Evolutionary conservation across 2,113 vertebrate species (phyloP).

Genomic region (Prunella himalayana): DNA sequence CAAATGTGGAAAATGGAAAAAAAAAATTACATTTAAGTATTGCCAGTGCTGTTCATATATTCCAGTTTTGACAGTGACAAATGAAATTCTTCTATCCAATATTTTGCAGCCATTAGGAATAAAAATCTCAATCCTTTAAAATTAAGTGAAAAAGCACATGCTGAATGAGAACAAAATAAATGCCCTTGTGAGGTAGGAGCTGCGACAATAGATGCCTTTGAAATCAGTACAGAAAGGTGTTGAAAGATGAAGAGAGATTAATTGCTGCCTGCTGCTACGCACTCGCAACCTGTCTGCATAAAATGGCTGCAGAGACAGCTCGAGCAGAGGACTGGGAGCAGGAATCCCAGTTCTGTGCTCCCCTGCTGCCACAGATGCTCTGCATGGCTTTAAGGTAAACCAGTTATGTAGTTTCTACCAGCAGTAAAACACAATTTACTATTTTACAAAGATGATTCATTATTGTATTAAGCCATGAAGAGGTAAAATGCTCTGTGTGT

Average conservation of each 20-base stretch:
- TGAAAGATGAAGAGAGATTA: background rate
- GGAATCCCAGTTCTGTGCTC: background rate
- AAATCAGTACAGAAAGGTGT: background rate
- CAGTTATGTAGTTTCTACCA: background rate
- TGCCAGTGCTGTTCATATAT: background rate
- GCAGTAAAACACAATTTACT: background rate
- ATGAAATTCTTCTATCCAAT: background rate
- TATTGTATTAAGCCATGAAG: background rate
- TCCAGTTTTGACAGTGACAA: background rate
- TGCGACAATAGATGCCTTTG: background rate
- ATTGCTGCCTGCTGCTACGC: background rate
- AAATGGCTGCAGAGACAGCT: constrained; percentile 19
- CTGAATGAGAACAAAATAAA: background rate
- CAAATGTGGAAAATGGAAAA: background rate
- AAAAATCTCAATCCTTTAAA: background rate
- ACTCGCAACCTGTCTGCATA: background rate
- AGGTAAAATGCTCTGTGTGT: background rate
- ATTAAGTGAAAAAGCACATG: background rate
- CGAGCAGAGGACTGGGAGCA: background rate
- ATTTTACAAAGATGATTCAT: background rate
- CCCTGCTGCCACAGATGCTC: background rate
- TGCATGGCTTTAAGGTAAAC: background rate
- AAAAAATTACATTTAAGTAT: background rate
- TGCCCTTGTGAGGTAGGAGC: background rate
- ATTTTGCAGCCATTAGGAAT: background rate